These are phyloP conservation scores for Ciona savignyi DNA, from an alignment of 23 tunicate species.

Conservation along the genomic window DNA sequence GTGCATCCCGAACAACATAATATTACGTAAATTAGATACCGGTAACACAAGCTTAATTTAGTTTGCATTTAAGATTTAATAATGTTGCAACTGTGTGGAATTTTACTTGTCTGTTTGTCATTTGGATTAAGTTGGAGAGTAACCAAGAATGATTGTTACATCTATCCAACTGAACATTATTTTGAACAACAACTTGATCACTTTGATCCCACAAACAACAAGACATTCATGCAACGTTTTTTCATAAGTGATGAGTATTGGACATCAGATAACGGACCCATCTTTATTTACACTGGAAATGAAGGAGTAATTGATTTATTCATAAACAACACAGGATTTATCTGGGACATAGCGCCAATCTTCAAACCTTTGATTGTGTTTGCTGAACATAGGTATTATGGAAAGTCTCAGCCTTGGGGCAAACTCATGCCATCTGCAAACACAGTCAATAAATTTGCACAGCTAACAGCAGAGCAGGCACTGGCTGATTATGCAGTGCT, in stretches of 20 bases:
- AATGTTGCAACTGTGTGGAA: too few relatives aligned
- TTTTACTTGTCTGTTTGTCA: too few relatives aligned
- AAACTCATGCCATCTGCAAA: conserved; percentile 37
- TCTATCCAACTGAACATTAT: conserved; percentile 15
- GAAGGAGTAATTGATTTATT: conserved; percentile 73
- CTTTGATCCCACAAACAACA: conserved; percentile 58
- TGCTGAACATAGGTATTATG: conserved; percentile 88
- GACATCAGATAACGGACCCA: conserved; percentile 45
- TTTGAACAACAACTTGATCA: conserved; percentile 65
- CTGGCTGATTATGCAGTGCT: conserved; percentile 73
- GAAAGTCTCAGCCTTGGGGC: conserved; percentile 61
- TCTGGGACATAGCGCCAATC: conserved; percentile 80
- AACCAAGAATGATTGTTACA: conserved; percentile 4
- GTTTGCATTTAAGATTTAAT: too few relatives aligned
- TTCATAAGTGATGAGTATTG: conserved; percentile 62
- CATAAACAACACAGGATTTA: conserved; percentile 83
- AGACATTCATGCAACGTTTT: conserved; percentile 54
- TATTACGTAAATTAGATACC: too few relatives aligned
- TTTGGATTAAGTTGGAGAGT: not conserved
- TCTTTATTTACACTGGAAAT: conserved; percentile 84
- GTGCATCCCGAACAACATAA: too few relatives aligned
- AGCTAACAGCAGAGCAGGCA: conserved; percentile 80
- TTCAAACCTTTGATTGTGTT: conserved; percentile 80
- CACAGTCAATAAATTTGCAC: conserved; percentile 34
- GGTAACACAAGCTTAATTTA: too few relatives aligned